Conservation (phyloP, 2,797 vertebrate genomes). For the Pristis pectinata region DNA sequence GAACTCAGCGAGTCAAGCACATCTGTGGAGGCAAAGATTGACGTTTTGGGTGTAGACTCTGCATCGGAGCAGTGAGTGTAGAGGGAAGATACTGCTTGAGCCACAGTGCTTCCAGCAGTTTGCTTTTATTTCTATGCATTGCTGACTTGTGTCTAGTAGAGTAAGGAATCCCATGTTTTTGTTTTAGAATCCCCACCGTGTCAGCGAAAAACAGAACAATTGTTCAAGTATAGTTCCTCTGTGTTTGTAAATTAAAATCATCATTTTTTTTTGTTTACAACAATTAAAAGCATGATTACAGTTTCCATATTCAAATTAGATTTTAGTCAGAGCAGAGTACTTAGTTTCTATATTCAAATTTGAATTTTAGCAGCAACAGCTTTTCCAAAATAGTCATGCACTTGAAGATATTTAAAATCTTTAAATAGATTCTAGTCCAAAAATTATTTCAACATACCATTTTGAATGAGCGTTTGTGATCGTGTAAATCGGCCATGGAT, state of each 20-base stretch:
- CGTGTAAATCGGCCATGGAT: slow-evolving; percentile 90
- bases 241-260: background rate
- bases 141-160: too few species aligned
- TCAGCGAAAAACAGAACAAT: background rate
- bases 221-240: background rate
- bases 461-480: slow-evolving; percentile 93
- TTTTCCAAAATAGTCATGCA: background rate
- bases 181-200: too few species aligned
- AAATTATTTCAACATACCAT: slow-evolving; percentile 58
- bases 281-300: background rate
- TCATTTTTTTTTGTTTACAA: background rate
- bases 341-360: background rate
- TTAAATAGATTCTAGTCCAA: background rate
- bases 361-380: background rate
- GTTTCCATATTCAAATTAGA: background rate
- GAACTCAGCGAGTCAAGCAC: too few species aligned
- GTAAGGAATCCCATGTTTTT: too few species aligned
- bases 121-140: too few species aligned
- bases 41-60: too few species aligned
- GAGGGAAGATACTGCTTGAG: too few species aligned
- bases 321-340: background rate
- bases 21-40: too few species aligned
- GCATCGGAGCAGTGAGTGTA: too few species aligned
- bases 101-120: too few species aligned
- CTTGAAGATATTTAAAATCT: background rate